Evolutionary conservation across 2,797 vertebrate species (phyloP).

Genomic region (Neoniphon sammara): DNA sequence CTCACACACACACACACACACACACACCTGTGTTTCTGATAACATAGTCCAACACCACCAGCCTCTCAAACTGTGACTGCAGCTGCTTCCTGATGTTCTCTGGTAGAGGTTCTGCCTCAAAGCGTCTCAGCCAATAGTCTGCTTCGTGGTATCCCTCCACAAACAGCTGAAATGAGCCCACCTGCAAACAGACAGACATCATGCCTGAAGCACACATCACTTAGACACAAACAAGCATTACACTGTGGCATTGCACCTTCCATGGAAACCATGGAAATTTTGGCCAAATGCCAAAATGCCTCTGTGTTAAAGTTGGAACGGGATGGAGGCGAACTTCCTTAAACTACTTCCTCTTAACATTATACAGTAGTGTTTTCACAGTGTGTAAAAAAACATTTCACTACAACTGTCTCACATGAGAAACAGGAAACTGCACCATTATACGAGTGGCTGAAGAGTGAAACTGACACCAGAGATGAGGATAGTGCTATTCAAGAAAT

Average conservation of each 20-base stretch:
- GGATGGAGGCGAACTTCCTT: constrained; percentile 26
- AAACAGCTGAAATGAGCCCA: constrained; percentile 97
- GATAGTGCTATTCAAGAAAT: neutral
- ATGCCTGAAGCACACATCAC: neutral
- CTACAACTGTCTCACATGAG: neutral
- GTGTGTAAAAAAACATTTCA: neutral
- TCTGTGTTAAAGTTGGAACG: constrained; percentile 12
- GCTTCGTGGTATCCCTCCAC: constrained; percentile 97
- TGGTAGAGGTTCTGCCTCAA: constrained; percentile 95
- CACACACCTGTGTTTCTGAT: constrained; percentile 95
- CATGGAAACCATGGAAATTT: too few relatives aligned
- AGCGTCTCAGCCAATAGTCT: constrained; percentile 95
- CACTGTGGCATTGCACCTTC: neutral
- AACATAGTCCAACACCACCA: constrained; percentile 95
- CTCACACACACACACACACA: constrained; percentile 4
- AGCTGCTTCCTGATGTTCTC: constrained; percentile 98
- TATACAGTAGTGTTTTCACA: neutral
- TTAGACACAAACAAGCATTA: neutral
- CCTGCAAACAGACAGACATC: constrained; percentile 76
- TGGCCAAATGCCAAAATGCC: neutral
- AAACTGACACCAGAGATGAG: neutral
- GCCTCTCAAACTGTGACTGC: constrained; percentile 95
- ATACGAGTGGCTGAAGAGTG: neutral
- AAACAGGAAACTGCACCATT: neutral
- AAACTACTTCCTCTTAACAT: constrained; percentile 22